Evolutionary conservation across 2,888 invertebrate genomes (phyloP).

Genomic region (Acrobeloides nanus): DNA sequence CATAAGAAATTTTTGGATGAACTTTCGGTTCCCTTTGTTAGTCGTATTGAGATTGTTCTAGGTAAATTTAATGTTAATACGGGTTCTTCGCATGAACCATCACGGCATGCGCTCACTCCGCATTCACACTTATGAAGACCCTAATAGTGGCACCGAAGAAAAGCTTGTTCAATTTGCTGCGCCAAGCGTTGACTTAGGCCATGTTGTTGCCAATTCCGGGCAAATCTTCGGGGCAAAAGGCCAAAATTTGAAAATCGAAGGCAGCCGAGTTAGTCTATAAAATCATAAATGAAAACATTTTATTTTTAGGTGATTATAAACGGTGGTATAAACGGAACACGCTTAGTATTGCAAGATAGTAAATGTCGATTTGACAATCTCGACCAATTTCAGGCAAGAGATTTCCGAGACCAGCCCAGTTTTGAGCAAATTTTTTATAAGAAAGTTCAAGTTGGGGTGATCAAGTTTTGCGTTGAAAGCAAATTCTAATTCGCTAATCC

Average conservation of each 20-base stretch:
- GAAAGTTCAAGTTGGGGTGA: too few relatives aligned
- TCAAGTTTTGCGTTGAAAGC: too few relatives aligned
- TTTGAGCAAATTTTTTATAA: too few relatives aligned
- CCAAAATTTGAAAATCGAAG: conserved; percentile 16
- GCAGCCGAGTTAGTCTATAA: conserved; percentile 13
- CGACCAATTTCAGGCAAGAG: conserved; percentile 44
- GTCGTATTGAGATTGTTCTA: conserved; percentile 17
- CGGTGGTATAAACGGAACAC: conserved; percentile 32
- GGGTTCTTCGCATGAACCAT: conserved; percentile 37
- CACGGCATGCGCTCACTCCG: conserved; percentile 39
- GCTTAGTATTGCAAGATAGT: conserved; percentile 36
- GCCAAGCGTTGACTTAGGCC: conserved; percentile 38
- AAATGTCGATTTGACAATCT: conserved; percentile 38
- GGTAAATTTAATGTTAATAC: conserved; percentile 40
- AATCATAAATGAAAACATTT: conserved; percentile 5
- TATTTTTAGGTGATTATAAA: conserved; percentile 32
- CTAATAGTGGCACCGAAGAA: conserved; percentile 18
- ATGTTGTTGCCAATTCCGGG: conserved; percentile 36
- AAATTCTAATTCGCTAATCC: too few relatives aligned
- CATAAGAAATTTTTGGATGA: too few relatives aligned
- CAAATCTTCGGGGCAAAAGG: conserved; percentile 33
- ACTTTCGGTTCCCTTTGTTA: too few relatives aligned
- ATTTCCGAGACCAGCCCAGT: too few relatives aligned
- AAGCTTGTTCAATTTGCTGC: conserved; percentile 47
- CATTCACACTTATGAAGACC: conserved; percentile 28